A percentile compares a stretch with the other conserved stretches of the same genome.
These are phyloP conservation scores for Ardeotis arabs DNA, from an alignment of 2,113 vertebrate genomes.

Conservation along the genomic window DNA sequence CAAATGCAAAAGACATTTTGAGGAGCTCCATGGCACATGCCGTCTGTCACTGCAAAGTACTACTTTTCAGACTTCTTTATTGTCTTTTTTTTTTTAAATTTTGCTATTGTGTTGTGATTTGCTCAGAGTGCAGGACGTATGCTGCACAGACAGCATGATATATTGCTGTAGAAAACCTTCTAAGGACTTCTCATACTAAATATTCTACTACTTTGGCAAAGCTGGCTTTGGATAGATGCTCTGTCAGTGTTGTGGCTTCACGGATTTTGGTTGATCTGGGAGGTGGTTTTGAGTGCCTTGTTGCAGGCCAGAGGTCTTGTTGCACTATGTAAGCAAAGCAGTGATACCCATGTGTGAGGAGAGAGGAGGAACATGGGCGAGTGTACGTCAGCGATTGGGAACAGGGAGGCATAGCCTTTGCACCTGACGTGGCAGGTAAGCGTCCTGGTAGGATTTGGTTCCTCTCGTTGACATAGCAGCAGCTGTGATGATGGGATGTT, in stretches of 20 bases:
- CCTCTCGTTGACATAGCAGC: not conserved
- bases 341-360: not conserved
- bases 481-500: not conserved
- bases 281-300: not conserved
- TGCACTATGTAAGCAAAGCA: not conserved
- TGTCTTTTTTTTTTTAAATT: not conserved
- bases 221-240: not conserved
- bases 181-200: not conserved
- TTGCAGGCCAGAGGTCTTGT: not conserved
- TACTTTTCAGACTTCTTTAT: not conserved
- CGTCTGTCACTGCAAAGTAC: not conserved
- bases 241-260: not conserved
- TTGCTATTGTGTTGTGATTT: not conserved
- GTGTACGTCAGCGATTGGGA: accelerated
- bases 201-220: not conserved
- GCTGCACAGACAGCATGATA: not conserved
- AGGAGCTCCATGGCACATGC: not conserved
- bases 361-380: not conserved
- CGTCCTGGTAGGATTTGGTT: not conserved
- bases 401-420: not conserved
- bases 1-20: not conserved
- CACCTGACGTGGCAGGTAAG: not conserved
- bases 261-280: not conserved
- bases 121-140: accelerated
- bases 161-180: not conserved